Percentiles rank a stretch among this genome's conserved stretches.
Conservation (phyloP, 2,113 vertebrate species). For the Zosterops pallidus region DNA sequence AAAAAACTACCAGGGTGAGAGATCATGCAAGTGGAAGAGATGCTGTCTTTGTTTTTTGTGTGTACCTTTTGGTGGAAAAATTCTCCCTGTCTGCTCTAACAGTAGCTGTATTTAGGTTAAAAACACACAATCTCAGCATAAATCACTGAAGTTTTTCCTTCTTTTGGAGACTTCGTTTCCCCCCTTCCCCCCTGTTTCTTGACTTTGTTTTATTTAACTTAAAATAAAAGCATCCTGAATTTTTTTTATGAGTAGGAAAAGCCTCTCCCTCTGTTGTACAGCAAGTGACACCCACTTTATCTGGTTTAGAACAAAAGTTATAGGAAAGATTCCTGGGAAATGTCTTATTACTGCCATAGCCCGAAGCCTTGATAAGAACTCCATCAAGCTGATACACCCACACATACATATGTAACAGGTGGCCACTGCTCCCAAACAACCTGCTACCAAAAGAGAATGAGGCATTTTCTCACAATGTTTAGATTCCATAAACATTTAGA, state of each 20-base stretch:
- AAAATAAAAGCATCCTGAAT: neutral
- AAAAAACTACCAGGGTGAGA: neutral
- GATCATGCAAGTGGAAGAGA: neutral
- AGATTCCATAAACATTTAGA: neutral
- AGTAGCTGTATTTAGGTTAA: slow-evolving; percentile 48
- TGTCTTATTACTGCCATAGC: slow-evolving; percentile 7
- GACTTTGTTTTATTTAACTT: slow-evolving; percentile 18
- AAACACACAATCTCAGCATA: neutral
- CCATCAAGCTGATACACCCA: neutral
- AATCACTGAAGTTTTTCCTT: slow-evolving; percentile 27
- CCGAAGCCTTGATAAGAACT: neutral
- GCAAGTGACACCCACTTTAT: neutral
- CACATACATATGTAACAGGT: slow-evolving; percentile 10
- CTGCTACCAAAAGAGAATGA: slow-evolving; percentile 9
- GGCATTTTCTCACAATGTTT: neutral
- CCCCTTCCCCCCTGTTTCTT: neutral
- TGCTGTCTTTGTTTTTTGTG: neutral
- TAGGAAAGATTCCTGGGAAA: slow-evolving; percentile 15
- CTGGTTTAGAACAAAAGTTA: neutral
- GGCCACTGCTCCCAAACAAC: neutral
- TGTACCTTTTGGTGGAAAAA: neutral
- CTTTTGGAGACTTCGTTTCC: neutral
- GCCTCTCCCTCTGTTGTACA: neutral
- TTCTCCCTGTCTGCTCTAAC: neutral
- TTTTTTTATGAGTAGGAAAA: neutral